phyloP scores from a whole-genome alignment of 2,888 invertebrate species.

The Lasioglossum zephyrum region DNA sequence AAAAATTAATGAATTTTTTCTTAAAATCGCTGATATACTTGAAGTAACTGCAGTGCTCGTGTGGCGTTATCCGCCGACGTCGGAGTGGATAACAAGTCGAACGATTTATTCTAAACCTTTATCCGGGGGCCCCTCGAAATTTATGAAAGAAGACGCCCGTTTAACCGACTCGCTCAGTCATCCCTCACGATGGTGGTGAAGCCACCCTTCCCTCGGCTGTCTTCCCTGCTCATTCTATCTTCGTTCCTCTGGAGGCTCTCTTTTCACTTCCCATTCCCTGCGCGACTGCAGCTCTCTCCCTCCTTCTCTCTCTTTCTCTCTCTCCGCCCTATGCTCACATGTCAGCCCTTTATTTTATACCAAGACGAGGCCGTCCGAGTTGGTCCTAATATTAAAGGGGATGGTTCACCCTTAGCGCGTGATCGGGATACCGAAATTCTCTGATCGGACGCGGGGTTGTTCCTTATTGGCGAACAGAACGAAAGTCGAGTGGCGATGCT shows the following conservation, averaged over 20 bases:
- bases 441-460: conserved; percentile 75
- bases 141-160: conserved; percentile 84
- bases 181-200: conserved; percentile 81
- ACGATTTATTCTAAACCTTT: conserved; percentile 84
- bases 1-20: not conserved
- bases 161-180: conserved; percentile 84
- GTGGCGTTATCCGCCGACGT: conserved; percentile 77
- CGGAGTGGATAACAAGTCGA: conserved; percentile 82
- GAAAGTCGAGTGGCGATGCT: conserved; percentile 49
- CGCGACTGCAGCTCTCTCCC: conserved; percentile 1
- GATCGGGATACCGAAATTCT: conserved; percentile 82
- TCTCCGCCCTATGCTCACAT: conserved; percentile 74
- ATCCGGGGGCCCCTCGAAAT: conserved; percentile 81
- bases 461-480: conserved; percentile 72
- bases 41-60: conserved; percentile 43
- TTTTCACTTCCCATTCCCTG: conserved; percentile 27
- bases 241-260: conserved; percentile 37
- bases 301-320: conserved; percentile 34
- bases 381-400: conserved; percentile 82
- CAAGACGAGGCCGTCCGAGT: conserved; percentile 70
- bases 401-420: conserved; percentile 81
- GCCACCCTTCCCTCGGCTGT: conserved; percentile 73
- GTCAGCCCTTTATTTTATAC: conserved; percentile 83
- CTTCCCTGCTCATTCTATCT: conserved; percentile 63
- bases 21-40: not conserved